These are phyloP conservation scores for Phortica variegata DNA, from an alignment of 1,140 invertebrate genomes.

Conservation along the genomic window DNA sequence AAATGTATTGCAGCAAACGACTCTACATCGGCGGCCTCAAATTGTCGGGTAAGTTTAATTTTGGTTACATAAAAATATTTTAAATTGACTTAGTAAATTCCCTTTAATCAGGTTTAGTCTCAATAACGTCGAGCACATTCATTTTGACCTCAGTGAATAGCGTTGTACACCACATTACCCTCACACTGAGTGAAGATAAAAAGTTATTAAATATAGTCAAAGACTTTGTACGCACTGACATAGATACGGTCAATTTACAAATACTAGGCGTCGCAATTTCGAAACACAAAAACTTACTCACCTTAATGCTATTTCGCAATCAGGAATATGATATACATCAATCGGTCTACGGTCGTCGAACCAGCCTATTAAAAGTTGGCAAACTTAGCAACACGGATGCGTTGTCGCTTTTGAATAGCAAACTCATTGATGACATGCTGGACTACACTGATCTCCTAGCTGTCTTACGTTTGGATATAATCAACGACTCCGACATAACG, in stretches of 20 bases:
- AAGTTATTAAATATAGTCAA: neutral
- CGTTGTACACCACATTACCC: neutral
- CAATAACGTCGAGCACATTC: conserved; percentile 1
- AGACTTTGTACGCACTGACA: neutral
- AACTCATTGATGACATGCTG: conserved; percentile 5
- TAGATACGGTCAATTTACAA: conserved; percentile 9
- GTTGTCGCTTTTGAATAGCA: no score
- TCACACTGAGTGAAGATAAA: neutral
- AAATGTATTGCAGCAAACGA: conserved; percentile 14
- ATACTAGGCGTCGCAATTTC: conserved; percentile 22
- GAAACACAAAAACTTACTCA: conserved; percentile 20
- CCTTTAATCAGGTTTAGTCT: conserved; percentile 2
- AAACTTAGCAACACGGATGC: conserved; percentile 15
- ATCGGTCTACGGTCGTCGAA: neutral
- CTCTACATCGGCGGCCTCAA: conserved; percentile 35
- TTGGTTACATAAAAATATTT: neutral
- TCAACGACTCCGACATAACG: conserved; percentile 13
- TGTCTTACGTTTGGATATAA: conserved; percentile 27
- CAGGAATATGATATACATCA: conserved; percentile 24
- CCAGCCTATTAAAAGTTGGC: conserved; percentile 19
- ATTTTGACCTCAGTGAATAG: conserved; percentile 4
- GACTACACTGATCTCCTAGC: conserved; percentile 21
- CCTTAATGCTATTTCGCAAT: conserved; percentile 23
- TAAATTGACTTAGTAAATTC: neutral
- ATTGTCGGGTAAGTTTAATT: conserved; percentile 24